Evolutionary conservation across 2,888 invertebrate species (phyloP).

Genomic region (Cenopis cana): DNA sequence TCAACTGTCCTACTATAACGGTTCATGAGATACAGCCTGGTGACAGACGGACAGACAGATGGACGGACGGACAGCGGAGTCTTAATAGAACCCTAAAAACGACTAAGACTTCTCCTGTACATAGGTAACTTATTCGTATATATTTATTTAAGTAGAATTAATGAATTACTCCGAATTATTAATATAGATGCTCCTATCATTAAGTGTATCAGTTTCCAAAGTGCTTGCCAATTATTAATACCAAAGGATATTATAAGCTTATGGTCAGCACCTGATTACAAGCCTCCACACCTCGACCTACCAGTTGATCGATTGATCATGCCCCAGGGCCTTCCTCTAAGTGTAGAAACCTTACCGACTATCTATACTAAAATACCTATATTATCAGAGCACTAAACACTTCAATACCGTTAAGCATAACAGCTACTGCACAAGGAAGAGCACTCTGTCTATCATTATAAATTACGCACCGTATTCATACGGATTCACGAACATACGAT

Average conservation of each 20-base stretch:
- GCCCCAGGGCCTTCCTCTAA: slow-evolving; percentile 29
- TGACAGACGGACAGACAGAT: too few species aligned
- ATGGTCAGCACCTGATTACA: slow-evolving; percentile 14
- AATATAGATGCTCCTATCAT: neutral
- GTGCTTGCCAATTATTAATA: slow-evolving; percentile 1
- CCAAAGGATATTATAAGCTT: slow-evolving; percentile 1
- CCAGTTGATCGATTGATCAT: slow-evolving; percentile 32
- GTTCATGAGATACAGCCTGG: too few species aligned
- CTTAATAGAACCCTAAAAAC: too few species aligned
- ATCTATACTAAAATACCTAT: neutral
- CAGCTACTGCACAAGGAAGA: slow-evolving; percentile 12
- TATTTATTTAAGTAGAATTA: too few species aligned
- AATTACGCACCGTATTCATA: slow-evolving; percentile 4
- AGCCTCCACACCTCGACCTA: slow-evolving; percentile 14
- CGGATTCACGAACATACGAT: neutral
- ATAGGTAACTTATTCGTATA: neutral
- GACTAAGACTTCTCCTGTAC: too few species aligned
- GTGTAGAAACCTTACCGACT: slow-evolving; percentile 1
- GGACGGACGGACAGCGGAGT: too few species aligned
- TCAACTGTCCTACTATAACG: too few species aligned
- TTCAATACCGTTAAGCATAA: slow-evolving; percentile 13
- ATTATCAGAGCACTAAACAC: slow-evolving; percentile 22
- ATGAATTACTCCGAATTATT: neutral
- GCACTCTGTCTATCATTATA: neutral
- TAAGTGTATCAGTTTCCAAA: neutral